phyloP scores from a whole-genome alignment of 64 coral and sea anemone species.

The Acropora yongei region DNA sequence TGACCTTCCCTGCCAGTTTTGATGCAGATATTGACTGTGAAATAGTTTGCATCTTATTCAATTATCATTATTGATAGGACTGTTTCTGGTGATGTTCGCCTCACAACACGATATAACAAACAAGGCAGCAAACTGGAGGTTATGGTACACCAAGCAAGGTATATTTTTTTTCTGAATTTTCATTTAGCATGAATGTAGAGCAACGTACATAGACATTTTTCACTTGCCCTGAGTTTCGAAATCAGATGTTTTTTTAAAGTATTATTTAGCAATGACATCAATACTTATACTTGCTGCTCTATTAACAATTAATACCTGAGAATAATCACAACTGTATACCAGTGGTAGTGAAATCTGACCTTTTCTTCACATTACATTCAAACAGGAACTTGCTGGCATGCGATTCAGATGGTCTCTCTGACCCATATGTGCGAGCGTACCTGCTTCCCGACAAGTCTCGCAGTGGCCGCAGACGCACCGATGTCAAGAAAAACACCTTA shows the following conservation, averaged over 20 bases:
- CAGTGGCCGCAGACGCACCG: constrained; percentile 83
- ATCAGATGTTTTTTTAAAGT: too few species aligned
- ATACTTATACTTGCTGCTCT: too few species aligned
- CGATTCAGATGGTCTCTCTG: constrained; percentile 97
- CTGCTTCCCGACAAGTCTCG: constrained; percentile 94
- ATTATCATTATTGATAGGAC: constrained; percentile 50
- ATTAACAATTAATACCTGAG: too few species aligned
- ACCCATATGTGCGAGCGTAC: constrained; percentile 93
- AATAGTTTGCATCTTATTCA: neutral
- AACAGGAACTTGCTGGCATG: constrained; percentile 87
- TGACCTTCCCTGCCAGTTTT: too few species aligned
- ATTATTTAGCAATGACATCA: too few species aligned
- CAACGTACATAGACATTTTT: too few species aligned
- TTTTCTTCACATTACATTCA: neutral
- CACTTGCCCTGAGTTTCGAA: too few species aligned
- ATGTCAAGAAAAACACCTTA: constrained; percentile 90
- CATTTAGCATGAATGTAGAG: too few species aligned
- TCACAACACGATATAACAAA: constrained; percentile 74
- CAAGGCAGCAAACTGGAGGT: constrained; percentile 85
- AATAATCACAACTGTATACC: too few species aligned
- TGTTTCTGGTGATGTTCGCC: constrained; percentile 77
- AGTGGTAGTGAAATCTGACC: too few species aligned
- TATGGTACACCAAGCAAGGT: constrained; percentile 81
- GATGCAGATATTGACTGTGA: neutral
- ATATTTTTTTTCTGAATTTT: neutral